A percentile compares a stretch with the other conserved stretches of the same genome.
phyloP scores from a whole-genome alignment of 2,888 invertebrate species.

The Sturmia bella region DNA sequence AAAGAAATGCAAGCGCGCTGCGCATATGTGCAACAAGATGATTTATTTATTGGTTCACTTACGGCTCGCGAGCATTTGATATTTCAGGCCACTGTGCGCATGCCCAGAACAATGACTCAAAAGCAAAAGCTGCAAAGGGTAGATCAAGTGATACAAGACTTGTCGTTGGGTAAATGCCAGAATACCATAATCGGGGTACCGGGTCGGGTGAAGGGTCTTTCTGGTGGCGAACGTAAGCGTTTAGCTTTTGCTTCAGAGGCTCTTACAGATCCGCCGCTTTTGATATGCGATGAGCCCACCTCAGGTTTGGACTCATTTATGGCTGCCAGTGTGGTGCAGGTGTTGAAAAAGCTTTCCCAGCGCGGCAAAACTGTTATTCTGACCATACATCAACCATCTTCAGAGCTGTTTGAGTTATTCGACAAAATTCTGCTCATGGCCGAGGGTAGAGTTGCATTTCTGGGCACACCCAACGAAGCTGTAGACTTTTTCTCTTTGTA shows the following conservation, averaged over 20 bases:
- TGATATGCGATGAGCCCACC: conserved; percentile 99
- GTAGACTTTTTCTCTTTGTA: conserved; percentile 91
- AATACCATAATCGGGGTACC: conserved; percentile 94
- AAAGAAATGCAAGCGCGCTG: conserved; percentile 89
- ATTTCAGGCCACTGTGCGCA: conserved; percentile 93
- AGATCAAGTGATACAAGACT: conserved; percentile 92
- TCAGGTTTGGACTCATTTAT: conserved; percentile 98
- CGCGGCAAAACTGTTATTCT: conserved; percentile 94
- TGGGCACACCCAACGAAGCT: conserved; percentile 91
- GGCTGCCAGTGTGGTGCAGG: conserved; percentile 95
- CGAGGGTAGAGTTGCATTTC: conserved; percentile 94
- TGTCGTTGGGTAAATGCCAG: conserved; percentile 93
- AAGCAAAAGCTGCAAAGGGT: conserved; percentile 89
- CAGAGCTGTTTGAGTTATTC: conserved; percentile 94
- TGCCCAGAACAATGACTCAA: conserved; percentile 90
- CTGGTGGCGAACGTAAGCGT: conserved; percentile 97
- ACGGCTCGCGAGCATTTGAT: conserved; percentile 94
- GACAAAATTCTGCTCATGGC: conserved; percentile 94
- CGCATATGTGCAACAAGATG: conserved; percentile 97
- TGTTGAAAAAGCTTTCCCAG: conserved; percentile 88
- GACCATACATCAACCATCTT: conserved; percentile 98
- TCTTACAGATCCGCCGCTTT: conserved; percentile 94
- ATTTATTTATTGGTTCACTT: conserved; percentile 94
- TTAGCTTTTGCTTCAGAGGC: conserved; percentile 98
- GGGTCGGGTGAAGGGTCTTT: conserved; percentile 94